A percentile compares a stretch with the other conserved stretches of the same genome.
Conservation (phyloP, 2,888 invertebrate genomes). For the Eilema griseolum region DNA sequence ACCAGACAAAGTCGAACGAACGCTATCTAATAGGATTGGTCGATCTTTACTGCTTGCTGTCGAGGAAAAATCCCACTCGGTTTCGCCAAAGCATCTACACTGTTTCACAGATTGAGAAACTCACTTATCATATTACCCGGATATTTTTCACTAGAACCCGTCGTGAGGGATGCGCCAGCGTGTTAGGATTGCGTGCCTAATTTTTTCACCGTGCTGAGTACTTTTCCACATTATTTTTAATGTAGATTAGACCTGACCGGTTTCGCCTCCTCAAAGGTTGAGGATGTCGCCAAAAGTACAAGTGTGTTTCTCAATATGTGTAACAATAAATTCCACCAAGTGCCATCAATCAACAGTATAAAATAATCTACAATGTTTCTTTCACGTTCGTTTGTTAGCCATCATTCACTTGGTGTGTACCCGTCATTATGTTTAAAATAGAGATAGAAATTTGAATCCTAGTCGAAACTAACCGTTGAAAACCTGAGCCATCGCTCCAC, state of each 20-base stretch:
- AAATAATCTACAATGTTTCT: too few species aligned
- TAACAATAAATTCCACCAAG: too few species aligned
- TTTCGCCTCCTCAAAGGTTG: too few species aligned
- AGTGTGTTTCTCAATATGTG: too few species aligned
- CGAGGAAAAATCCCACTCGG: not conserved
- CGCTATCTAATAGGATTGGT: not conserved
- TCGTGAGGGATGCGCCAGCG: constrained; percentile 49
- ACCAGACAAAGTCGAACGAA: not conserved
- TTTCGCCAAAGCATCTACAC: not conserved
- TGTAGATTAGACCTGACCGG: too few species aligned
- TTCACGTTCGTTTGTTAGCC: not conserved
- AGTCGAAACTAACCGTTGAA: too few species aligned
- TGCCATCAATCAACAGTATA: too few species aligned
- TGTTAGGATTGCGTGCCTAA: constrained; percentile 49
- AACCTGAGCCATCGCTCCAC: too few species aligned
- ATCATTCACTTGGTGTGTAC: not conserved
- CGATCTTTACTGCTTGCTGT: not conserved
- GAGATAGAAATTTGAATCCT: not conserved
- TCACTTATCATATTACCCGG: constrained; percentile 65
- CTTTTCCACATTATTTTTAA: too few species aligned
- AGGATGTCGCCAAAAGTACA: too few species aligned
- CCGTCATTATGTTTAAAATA: not conserved
- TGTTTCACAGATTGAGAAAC: too few species aligned
- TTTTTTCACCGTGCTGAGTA: constrained; percentile 38
- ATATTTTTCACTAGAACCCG: constrained; percentile 57